A percentile compares a stretch with the other conserved stretches of the same genome.
Conservation (phyloP, 2,888 invertebrate species). For the Tolmerus cingulatus region DNA sequence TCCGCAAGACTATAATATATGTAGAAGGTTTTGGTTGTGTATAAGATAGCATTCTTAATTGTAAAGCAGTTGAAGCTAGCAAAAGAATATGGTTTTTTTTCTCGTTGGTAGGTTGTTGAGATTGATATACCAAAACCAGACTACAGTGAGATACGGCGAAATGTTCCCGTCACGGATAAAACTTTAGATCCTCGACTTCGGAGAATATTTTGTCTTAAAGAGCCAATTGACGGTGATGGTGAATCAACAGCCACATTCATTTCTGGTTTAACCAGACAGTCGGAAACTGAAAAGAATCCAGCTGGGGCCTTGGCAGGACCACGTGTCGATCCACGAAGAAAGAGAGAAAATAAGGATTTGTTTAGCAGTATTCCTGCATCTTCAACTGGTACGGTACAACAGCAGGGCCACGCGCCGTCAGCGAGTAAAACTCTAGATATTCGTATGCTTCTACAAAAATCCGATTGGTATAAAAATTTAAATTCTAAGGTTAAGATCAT, state of each 20-base stretch:
- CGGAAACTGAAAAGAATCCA: background rate
- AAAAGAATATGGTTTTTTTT: background rate
- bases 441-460: conserved; percentile 72
- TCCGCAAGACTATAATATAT: too few species aligned
- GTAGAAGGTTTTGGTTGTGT: too few species aligned
- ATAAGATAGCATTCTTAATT: background rate
- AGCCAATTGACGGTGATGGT: conserved; percentile 54
- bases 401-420: conserved; percentile 54
- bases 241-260: background rate
- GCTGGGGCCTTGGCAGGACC: conserved; percentile 38
- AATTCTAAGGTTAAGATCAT: conserved; percentile 77
- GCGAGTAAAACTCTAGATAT: conserved; percentile 64
- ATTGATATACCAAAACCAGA: conserved; percentile 77
- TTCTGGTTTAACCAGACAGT: background rate
- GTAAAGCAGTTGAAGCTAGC: background rate
- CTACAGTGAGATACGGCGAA: conserved; percentile 77
- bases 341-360: conserved; percentile 52
- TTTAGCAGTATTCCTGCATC: conserved; percentile 26
- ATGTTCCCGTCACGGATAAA: conserved; percentile 73
- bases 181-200: conserved; percentile 77
- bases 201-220: conserved; percentile 73
- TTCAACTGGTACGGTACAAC: background rate
- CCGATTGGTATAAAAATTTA: conserved; percentile 75
- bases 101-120: conserved; percentile 55
- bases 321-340: conserved; percentile 60